Base-by-base conservation (phyloP, 2,888 invertebrate genomes). In the Acrobasis consociella region DNA sequence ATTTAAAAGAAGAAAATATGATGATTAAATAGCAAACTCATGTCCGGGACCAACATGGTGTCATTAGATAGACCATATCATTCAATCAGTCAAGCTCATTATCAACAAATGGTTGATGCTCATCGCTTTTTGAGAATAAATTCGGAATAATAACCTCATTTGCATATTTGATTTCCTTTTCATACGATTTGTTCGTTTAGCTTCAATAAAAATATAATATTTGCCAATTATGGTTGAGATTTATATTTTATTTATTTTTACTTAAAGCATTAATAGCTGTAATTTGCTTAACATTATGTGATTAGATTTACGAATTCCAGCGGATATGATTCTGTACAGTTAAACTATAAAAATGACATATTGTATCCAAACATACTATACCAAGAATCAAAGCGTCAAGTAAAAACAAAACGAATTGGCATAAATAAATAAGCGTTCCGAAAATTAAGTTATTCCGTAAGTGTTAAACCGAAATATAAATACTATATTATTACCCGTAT, bases 11-110 rank as follows among this genome's bases (percentile, higher is more conserved):
- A 31, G 31, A 31, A 31, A 31, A 31, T 8, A 31, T 31, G 31
- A 31, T 31, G 31, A 31, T 31, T 2, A 2, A 31, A 31, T 31
- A 31, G 31, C 31, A 31, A 31, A 31, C 31, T 31, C 1, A 7
- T 13, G 46, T 46, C 5, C 13, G 13, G n/a, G 46, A 46, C 7
- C 46, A 46, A 13, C 46, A 46, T 46, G 46, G n/a, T 46, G 46
- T 13, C n/a, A 46, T 46, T 46, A 46, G 11, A 65, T 68, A 70
- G 70, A 67, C 72, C 72, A 81, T 80, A 80, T 77, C 74, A 80
- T 81, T 83, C 75, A 81, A 81, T 83, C 81, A 82, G 73, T 73
- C 69, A 68, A 71, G 72, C 74, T 80, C 80, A 82, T 83, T 82
- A 81, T 75, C 75, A 73, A 72, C 65, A 76, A 72, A 78, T 73